A percentile compares a stretch with the other conserved stretches of the same genome.
Evolutionary conservation across 2,113 vertebrate species (phyloP).

Genomic region (Columba janthina): DNA sequence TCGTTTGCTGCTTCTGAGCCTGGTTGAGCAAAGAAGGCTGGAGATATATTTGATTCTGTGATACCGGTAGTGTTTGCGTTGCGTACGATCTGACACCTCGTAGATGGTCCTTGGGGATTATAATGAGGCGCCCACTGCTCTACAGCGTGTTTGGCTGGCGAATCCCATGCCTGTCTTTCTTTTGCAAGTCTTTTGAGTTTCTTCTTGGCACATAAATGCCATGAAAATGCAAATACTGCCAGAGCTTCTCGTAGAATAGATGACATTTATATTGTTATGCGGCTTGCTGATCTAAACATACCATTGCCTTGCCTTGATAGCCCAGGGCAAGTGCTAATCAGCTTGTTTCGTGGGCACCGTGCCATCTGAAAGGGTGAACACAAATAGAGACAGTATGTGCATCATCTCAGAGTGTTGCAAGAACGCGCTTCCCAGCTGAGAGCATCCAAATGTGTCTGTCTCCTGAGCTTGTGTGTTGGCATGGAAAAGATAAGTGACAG

Average conservation of each 20-base stretch:
- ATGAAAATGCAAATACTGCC: conserved; percentile 31
- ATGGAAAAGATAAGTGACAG: background rate
- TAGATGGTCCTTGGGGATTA: conserved; percentile 17
- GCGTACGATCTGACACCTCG: background rate
- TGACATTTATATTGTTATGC: conserved; percentile 67
- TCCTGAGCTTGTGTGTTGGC: conserved; percentile 33
- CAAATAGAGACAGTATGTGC: conserved; percentile 57
- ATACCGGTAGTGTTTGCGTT: background rate
- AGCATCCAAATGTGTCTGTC: conserved; percentile 25
- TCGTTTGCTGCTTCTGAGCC: background rate
- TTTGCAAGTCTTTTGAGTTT: background rate
- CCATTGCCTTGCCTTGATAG: conserved; percentile 61
- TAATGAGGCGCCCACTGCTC: conserved; percentile 6
- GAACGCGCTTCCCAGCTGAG: conserved; percentile 50
- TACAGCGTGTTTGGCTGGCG: conserved; percentile 8
- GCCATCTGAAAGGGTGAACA: conserved; percentile 52
- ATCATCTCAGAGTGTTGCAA: conserved; percentile 23
- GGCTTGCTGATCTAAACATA: conserved; percentile 64
- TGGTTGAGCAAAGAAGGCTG: background rate
- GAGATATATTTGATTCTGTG: background rate
- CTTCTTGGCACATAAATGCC: conserved; percentile 23
- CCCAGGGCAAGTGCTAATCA: conserved; percentile 61
- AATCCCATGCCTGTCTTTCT: conserved; percentile 25
- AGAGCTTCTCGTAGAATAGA: conserved; percentile 43
- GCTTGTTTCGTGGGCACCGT: conserved; percentile 36